Evolutionary conservation across 2,888 invertebrate genomes (phyloP), one percentile per base, ranked within the genome.

Genomic region (Acrobasis repandana): DNA sequence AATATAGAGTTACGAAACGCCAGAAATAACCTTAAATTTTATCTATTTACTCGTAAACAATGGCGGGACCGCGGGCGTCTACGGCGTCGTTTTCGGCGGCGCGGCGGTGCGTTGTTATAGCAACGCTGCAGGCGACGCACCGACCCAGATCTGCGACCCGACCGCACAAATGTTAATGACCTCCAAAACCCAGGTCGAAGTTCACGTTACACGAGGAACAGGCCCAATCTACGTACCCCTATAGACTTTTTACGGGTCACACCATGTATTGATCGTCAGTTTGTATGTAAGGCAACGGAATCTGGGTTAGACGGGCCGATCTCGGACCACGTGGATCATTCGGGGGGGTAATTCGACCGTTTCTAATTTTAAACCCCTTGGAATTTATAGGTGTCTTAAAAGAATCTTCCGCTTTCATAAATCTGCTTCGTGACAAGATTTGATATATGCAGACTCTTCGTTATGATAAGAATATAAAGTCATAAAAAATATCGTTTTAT

Each of bases 131-230:
- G 73, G 70, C 79, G 75, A 77, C 86, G 86, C 86, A 85, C 79
- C 85, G 90, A 88, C 90, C 90, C 72, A 90, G 79, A 88, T 86
- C 71, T 76, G 75, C 76, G 80, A 72, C 84, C 85, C 81, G 77
- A 77, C 81, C 83, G 82, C 83, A 86, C 85, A 91, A 92, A 92
- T 92, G 91, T 92, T 92, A 92, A 92, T 92, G 91, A 92, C 91
- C 91, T 91, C 91, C 89, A 92, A 92, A 90, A 87, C 86, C 88
- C 86, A 84, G 91, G 91, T 90, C 91, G 90, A 92, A 92, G 91
- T 92, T 92, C 91, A 92, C 84, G 79, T 76, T 88, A 88, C 91
- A 90, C 91, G 91, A 81, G 91, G 82, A 85, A 84, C 76, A 83
- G 83, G 86, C 86, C 76, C 69, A 57, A 56, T 78, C 79, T 78